Evolutionary conservation across 2,797 vertebrate genomes (phyloP).

Genomic region (Aulostomus chinensis): DNA sequence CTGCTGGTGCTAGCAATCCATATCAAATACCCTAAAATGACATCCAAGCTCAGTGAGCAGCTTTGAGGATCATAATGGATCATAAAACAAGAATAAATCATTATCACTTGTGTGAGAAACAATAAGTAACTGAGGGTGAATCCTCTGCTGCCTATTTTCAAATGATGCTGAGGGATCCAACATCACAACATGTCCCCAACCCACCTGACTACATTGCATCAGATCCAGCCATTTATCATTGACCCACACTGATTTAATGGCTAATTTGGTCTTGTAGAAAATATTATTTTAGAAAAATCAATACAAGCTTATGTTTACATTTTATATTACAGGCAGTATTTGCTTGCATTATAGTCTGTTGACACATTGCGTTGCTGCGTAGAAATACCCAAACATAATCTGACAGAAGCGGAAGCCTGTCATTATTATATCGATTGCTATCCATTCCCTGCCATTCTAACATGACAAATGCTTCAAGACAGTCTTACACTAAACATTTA

Average conservation of each 20-base stretch:
- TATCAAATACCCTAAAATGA: no score
- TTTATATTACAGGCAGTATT: background rate
- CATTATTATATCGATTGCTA: background rate
- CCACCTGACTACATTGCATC: background rate
- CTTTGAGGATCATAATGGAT: no score
- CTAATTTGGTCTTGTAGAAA: background rate
- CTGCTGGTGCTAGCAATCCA: no score
- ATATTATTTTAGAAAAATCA: constrained; percentile 5
- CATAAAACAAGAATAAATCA: no score
- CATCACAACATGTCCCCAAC: constrained; percentile 9
- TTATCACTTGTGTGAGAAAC: background rate
- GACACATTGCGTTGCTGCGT: background rate
- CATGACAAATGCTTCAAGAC: background rate
- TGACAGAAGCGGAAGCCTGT: background rate
- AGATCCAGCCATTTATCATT: constrained; percentile 4
- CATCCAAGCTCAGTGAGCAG: no score
- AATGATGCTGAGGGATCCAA: background rate
- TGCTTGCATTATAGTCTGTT: background rate
- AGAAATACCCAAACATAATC: background rate
- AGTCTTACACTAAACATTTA: no score
- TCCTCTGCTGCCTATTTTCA: constrained; percentile 1
- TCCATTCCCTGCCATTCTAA: background rate
- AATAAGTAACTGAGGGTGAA: background rate
- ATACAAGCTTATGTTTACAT: constrained; percentile 40
- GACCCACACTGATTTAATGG: background rate